phyloP scores from a whole-genome alignment of 2,113 vertebrate species.

The Trochalopteron elliotii region DNA sequence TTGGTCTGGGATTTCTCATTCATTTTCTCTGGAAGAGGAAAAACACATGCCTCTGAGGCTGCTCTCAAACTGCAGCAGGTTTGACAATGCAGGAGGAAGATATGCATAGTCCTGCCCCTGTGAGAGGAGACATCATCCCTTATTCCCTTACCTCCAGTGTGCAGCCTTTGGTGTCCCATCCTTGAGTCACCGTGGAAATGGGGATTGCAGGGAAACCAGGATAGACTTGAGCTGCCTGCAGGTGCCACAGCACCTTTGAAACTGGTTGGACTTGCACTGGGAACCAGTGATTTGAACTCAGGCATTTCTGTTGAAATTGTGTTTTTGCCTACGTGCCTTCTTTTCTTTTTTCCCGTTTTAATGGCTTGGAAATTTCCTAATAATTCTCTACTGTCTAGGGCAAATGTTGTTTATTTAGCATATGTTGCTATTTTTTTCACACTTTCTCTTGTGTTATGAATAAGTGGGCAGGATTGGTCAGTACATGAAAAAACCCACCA shows the following conservation, averaged over 20 bases:
- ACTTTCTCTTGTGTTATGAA: background rate
- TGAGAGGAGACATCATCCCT: background rate
- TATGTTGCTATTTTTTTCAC: background rate
- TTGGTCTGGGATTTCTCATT: background rate
- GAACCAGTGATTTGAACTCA: background rate
- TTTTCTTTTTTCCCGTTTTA: background rate
- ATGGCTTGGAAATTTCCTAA: background rate
- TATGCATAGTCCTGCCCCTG: background rate
- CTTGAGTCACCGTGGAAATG: background rate
- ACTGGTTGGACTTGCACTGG: background rate
- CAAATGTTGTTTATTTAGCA: background rate
- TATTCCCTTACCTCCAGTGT: background rate
- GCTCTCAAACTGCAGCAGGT: background rate
- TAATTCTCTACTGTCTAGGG: background rate
- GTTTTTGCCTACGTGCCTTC: background rate
- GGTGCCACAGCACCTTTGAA: background rate
- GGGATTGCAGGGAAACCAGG: accelerated
- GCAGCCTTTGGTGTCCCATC: accelerated
- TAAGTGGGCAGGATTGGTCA: background rate
- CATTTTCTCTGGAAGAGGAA: background rate
- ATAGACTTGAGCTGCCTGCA: background rate
- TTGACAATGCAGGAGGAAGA: background rate
- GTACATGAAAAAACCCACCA: background rate
- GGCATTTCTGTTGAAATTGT: background rate
- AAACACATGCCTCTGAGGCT: background rate